phyloP scores from a whole-genome alignment of 37 sponge, comb jelly and placozoan genomes.

The Spongilla lacustris region DNA sequence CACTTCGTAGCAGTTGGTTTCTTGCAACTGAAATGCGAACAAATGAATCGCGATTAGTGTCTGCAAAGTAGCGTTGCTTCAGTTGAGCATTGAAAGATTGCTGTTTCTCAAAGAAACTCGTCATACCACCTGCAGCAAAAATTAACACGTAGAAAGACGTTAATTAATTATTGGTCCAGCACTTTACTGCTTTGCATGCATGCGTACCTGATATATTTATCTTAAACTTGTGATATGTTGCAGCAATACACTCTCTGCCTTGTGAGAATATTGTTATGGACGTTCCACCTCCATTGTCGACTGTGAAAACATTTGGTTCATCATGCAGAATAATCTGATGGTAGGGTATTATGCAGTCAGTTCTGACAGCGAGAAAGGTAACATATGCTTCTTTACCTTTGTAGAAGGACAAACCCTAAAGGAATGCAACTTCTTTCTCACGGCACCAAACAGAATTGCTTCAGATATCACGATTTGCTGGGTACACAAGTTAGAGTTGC shows the following conservation, averaged over 20 bases:
- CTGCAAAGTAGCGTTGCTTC: not conserved
- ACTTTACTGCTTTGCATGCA: no score
- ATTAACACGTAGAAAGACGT: no score
- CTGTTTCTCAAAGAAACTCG: not conserved
- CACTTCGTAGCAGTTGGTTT: conserved; percentile 61
- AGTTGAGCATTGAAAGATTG: not conserved
- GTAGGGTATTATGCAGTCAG: not conserved
- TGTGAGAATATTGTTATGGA: not conserved
- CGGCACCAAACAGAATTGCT: not conserved
- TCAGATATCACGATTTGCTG: not conserved
- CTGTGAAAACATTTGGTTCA: not conserved
- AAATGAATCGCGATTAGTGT: not conserved
- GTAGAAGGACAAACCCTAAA: not conserved
- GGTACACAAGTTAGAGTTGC: not conserved
- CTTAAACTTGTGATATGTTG: not conserved
- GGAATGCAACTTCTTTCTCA: not conserved
- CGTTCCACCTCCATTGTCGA: not conserved
- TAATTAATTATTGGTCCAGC: no score
- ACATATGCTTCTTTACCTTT: not conserved
- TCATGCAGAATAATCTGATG: not conserved
- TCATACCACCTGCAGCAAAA: not conserved
- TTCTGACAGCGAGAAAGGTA: no score
- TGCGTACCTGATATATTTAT: not conserved
- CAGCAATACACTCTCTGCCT: not conserved
- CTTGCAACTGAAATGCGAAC: conserved; percentile 11